Conservation (phyloP, 2,113 vertebrate species). For the Smithornis capensis region DNA sequence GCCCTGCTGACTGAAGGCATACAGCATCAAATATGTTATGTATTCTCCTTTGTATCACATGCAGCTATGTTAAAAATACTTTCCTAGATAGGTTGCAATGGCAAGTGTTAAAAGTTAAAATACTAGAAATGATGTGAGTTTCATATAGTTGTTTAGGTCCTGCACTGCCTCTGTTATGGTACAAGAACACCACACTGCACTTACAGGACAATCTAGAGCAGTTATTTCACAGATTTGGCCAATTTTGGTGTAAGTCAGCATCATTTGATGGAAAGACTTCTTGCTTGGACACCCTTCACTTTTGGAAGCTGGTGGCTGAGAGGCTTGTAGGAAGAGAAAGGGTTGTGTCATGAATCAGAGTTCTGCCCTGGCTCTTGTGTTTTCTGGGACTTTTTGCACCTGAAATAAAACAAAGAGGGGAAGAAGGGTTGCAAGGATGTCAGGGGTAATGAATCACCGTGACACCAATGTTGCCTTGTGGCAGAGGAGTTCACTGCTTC, state of each 20-base stretch:
- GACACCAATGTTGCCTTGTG: fast-evolving
- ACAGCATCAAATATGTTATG: neutral
- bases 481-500: neutral
- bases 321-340: neutral
- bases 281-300: neutral
- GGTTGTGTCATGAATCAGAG: neutral
- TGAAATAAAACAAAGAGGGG: neutral
- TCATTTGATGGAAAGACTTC: neutral
- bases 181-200: too few relatives aligned
- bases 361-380: neutral
- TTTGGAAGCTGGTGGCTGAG: neutral
- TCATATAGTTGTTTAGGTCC: neutral
- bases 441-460: neutral
- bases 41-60: neutral
- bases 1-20: neutral
- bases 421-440: neutral
- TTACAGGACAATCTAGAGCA: neutral
- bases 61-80: neutral
- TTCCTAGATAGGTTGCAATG: neutral
- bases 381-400: neutral
- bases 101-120: neutral
- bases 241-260: neutral
- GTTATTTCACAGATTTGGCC: neutral
- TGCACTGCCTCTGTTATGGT: neutral
- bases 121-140: neutral